Evolutionary conservation across 2,113 vertebrate genomes (phyloP).

Genomic region (Mastomys coucha): DNA sequence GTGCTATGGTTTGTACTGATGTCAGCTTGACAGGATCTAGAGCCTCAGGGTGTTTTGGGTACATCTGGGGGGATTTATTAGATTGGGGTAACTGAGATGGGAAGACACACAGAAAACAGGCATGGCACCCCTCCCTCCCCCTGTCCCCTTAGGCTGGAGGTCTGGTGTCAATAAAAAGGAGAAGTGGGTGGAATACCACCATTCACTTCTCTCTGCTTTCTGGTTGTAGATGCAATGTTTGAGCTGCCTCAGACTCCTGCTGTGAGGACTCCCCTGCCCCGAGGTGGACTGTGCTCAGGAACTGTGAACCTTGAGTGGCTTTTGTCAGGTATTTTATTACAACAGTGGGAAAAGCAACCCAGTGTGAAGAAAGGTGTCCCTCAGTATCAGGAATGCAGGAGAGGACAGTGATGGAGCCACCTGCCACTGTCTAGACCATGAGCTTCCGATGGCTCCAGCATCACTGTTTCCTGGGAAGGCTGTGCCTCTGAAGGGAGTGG

Average conservation of each 20-base stretch:
- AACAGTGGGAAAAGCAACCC: neutral
- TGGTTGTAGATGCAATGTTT: neutral
- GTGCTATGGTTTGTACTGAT: neutral
- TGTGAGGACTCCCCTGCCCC: neutral
- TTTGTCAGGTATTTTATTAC: neutral
- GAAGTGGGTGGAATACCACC: neutral
- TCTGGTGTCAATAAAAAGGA: neutral
- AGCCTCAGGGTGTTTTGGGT: neutral
- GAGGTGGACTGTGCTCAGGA: neutral
- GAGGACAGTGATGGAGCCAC: neutral
- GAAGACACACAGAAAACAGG: no score
- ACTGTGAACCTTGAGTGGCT: neutral
- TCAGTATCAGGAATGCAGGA: neutral
- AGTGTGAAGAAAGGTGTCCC: neutral
- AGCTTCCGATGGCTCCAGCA: neutral
- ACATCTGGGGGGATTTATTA: neutral
- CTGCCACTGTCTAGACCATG: neutral
- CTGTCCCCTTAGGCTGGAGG: neutral
- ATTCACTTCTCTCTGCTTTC: neutral
- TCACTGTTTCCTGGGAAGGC: neutral
- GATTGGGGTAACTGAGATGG: neutral
- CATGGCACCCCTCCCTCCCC: no score
- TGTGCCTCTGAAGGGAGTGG: neutral
- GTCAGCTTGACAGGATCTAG: neutral
- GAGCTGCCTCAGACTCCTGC: neutral